Conservation (phyloP, 1,140 invertebrate genomes). For the Tetragonula clypearis region DNA sequence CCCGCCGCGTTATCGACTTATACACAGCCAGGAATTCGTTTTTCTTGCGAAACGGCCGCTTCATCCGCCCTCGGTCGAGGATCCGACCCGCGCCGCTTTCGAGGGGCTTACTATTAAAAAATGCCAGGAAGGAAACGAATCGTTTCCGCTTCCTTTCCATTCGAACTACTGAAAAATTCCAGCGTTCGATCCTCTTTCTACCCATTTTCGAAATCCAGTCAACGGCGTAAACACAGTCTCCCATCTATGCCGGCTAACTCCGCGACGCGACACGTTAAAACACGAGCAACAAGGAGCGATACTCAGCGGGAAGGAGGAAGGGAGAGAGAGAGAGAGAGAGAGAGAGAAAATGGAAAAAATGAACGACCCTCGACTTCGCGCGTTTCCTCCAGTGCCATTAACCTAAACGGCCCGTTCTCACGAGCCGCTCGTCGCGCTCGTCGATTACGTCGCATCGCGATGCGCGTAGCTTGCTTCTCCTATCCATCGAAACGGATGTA, state of each 20-base stretch:
- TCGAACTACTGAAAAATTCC: not conserved
- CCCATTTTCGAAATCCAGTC: not conserved
- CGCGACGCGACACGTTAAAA: not conserved
- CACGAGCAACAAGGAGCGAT: no score
- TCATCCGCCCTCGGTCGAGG: not conserved
- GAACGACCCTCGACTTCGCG: slow-evolving; percentile 50
- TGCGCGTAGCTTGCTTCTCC: not conserved
- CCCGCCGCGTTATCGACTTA: slow-evolving; percentile 46
- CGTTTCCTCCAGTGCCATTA: slow-evolving; percentile 69
- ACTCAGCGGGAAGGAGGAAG: no score
- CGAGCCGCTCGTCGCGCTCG: slow-evolving; percentile 50
- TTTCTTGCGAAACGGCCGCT: slow-evolving; percentile 36
- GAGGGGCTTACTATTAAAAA: slow-evolving; percentile 9
- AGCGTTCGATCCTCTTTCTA: not conserved
- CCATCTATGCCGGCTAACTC: not conserved
- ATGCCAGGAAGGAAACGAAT: not conserved
- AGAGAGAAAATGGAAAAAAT: not conserved
- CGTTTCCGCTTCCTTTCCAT: not conserved
- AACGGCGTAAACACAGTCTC: not conserved
- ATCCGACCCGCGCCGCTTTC: not conserved
- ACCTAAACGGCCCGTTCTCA: slow-evolving; percentile 71
- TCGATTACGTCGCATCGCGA: slow-evolving; percentile 56
- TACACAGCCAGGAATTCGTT: slow-evolving; percentile 47
- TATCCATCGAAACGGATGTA: not conserved
- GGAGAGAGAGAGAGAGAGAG: not conserved